Percentiles rank a stretch among this genome's conserved stretches.
phyloP scores from a whole-genome alignment of 1,140 invertebrate species.

The Paramacrobiotus metropolitanus region DNA sequence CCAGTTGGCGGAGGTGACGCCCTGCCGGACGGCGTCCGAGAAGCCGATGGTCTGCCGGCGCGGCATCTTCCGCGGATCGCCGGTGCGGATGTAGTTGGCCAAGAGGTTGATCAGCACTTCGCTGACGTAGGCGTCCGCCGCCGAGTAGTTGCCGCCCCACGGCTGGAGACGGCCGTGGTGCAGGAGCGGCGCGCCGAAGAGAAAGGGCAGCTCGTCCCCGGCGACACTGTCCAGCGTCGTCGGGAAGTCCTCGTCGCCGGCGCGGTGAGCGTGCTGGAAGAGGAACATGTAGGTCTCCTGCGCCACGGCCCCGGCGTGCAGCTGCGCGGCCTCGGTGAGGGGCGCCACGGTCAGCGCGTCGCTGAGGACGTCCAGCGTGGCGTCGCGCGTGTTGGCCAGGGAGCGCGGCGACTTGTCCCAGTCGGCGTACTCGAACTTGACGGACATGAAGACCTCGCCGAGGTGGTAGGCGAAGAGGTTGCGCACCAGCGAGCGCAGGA shows the following conservation, averaged over 20 bases:
- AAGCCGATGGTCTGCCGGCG: not conserved
- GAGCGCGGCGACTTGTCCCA: slow-evolving; percentile 80
- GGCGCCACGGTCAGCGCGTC: slow-evolving; percentile 83
- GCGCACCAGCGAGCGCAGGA: slow-evolving; percentile 66
- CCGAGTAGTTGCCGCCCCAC: slow-evolving; percentile 67
- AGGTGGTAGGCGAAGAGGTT: slow-evolving; percentile 26
- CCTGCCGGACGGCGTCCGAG: not conserved
- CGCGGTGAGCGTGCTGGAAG: slow-evolving; percentile 57
- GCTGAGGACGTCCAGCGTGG: slow-evolving; percentile 63
- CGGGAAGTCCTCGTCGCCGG: slow-evolving; percentile 63
- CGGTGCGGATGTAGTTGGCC: slow-evolving; percentile 84
- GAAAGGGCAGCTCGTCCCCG: slow-evolving; percentile 72
- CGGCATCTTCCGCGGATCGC: not conserved
- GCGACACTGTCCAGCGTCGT: slow-evolving; percentile 62
- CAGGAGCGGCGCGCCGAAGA: slow-evolving; percentile 76
- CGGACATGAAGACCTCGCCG: slow-evolving; percentile 11
- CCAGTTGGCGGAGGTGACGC: slow-evolving; percentile 2
- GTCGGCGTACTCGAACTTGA: slow-evolving; percentile 59
- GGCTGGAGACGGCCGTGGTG: slow-evolving; percentile 40
- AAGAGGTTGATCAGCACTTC: slow-evolving; percentile 80
- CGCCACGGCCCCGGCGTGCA: slow-evolving; percentile 38
- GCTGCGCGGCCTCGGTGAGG: slow-evolving; percentile 63
- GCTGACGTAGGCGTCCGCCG: slow-evolving; percentile 58
- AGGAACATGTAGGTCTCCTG: slow-evolving; percentile 57
- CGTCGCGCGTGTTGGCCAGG: slow-evolving; percentile 72